A percentile compares a stretch with the other conserved stretches of the same genome.
Evolutionary conservation across 2,888 invertebrate species (phyloP).

Genomic region (Trichacis sp.): DNA sequence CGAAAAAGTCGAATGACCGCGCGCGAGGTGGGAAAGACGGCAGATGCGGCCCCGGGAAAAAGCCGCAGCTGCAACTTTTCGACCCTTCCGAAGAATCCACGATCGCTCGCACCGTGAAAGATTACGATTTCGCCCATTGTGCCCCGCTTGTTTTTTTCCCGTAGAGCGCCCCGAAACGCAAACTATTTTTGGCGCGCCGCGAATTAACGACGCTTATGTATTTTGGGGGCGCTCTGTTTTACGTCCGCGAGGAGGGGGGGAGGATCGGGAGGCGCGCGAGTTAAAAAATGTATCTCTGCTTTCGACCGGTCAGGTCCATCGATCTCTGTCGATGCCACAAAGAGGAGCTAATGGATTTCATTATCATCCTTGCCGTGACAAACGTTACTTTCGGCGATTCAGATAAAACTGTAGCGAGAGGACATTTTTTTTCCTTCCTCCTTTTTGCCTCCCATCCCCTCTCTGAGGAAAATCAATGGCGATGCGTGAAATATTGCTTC

Average conservation of each 20-base stretch:
- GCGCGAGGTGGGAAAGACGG: too few relatives aligned
- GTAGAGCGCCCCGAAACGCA: too few relatives aligned
- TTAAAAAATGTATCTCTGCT: constrained; percentile 10
- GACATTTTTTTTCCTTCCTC: constrained; percentile 4
- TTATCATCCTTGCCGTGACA: constrained; percentile 1
- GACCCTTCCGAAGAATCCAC: constrained; percentile 3
- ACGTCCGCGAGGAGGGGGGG: too few relatives aligned
- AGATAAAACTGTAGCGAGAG: neutral
- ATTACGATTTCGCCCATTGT: constrained; percentile 20
- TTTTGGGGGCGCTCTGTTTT: too few relatives aligned
- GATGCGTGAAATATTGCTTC: too few relatives aligned
- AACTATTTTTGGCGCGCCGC: too few relatives aligned
- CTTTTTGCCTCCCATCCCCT: constrained; percentile 38
- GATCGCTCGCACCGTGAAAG: neutral
- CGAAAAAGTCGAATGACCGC: too few relatives aligned
- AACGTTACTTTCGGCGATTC: constrained; percentile 9
- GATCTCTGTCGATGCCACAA: constrained; percentile 8
- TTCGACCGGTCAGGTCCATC: constrained; percentile 37
- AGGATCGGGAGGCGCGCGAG: neutral
- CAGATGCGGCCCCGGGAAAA: constrained; percentile 24
- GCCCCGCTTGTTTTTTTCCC: neutral
- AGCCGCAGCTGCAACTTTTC: constrained; percentile 18
- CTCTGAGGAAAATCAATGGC: too few relatives aligned
- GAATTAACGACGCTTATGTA: too few relatives aligned
- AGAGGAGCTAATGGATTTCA: constrained; percentile 9